Evolutionary conservation across 2,113 vertebrate species (phyloP).

Genomic region (Microcebus ravelobensis): DNA sequence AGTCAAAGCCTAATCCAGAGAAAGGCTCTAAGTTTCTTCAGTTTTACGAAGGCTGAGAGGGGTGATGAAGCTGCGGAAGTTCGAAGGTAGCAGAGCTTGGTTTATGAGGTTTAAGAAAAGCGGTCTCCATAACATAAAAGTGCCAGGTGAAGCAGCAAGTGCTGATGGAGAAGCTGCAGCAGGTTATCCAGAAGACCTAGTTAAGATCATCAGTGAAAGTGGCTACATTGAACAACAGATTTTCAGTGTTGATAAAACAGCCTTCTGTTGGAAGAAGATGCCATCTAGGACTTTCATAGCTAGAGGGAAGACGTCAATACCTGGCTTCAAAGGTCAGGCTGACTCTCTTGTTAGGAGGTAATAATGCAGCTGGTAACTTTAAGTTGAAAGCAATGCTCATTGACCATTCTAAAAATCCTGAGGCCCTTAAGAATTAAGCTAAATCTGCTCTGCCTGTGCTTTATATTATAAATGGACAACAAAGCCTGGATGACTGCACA

Average conservation of each 20-base stretch:
- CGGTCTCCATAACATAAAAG: neutral
- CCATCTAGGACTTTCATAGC: neutral
- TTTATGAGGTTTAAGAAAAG: neutral
- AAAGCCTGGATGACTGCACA: neutral
- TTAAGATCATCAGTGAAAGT: neutral
- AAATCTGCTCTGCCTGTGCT: neutral
- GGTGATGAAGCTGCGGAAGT: neutral
- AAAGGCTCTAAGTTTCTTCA: neutral
- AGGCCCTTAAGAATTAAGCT: neutral
- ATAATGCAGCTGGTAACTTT: neutral
- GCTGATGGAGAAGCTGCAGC: neutral
- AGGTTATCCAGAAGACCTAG: neutral
- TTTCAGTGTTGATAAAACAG: neutral
- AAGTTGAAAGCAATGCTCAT: neutral
- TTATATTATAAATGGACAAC: neutral
- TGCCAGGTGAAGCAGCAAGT: neutral
- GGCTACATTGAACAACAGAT: neutral
- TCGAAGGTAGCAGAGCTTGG: neutral
- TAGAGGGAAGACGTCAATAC: neutral
- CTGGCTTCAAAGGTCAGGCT: neutral
- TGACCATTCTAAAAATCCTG: neutral
- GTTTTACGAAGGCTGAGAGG: neutral
- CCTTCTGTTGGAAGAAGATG: neutral
- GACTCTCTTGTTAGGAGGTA: neutral
- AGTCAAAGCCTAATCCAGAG: neutral